Evolutionary conservation across 2,888 invertebrate genomes (phyloP).

Genomic region (Emmelina monodactyla): DNA sequence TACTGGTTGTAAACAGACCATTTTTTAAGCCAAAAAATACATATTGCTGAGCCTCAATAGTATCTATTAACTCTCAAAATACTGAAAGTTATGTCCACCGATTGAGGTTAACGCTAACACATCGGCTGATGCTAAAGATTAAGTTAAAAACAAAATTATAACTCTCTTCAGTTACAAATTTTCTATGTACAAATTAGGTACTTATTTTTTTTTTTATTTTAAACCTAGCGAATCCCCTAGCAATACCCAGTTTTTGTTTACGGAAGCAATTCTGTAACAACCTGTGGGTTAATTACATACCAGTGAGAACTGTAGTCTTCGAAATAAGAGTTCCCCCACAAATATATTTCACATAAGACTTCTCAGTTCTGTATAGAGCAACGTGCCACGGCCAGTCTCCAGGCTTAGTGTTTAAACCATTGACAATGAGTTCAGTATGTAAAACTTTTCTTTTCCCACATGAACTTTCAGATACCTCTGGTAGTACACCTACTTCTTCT

Average conservation of each 20-base stretch:
- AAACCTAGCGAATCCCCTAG: not conserved
- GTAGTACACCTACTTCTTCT: slow-evolving; percentile 18
- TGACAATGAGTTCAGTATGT: slow-evolving; percentile 33
- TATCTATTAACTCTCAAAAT: no score
- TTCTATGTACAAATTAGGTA: no score
- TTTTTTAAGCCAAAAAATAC: no score
- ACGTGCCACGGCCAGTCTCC: slow-evolving; percentile 53
- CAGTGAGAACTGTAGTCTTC: slow-evolving; percentile 31
- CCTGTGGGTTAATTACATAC: slow-evolving; percentile 23
- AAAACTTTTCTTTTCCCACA: slow-evolving; percentile 31
- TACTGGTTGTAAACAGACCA: no score
- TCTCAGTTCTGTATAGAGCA: slow-evolving; percentile 28
- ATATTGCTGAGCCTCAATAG: no score
- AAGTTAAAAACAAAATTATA: not conserved
- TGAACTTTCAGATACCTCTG: slow-evolving; percentile 16
- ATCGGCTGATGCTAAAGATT: no score
- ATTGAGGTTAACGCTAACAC: no score
- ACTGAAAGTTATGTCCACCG: no score
- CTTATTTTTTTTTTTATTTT: not conserved
- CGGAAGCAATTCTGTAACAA: no score
- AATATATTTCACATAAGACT: slow-evolving; percentile 24
- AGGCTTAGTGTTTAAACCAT: slow-evolving; percentile 29
- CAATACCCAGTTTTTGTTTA: no score
- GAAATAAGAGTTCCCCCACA: slow-evolving; percentile 42
- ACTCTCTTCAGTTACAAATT: not conserved